Percentiles rank a stretch among this genome's conserved stretches.
These are phyloP conservation scores for Lucifuga dentata DNA, from an alignment of 2,113 vertebrate species.

Conservation along the genomic window DNA sequence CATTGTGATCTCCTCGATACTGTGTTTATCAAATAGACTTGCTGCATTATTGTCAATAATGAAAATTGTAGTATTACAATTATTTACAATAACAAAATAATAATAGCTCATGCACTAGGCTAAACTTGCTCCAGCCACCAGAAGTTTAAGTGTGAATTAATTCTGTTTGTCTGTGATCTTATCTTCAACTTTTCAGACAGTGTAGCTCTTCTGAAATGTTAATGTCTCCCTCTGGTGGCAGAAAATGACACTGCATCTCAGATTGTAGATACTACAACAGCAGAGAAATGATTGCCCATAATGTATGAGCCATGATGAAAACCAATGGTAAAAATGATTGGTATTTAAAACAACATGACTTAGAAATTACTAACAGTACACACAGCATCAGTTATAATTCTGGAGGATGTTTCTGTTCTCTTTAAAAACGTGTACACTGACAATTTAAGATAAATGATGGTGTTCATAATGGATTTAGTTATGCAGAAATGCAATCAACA, in stretches of 20 bases:
- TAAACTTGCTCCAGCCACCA: not conserved
- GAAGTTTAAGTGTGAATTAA: conserved; percentile 1
- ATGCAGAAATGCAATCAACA: conserved; percentile 37
- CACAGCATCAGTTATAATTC: conserved; percentile 21
- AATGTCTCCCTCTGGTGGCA: conserved; percentile 43
- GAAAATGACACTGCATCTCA: conserved; percentile 16
- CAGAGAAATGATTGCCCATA: conserved; percentile 7
- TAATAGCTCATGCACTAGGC: too few species aligned
- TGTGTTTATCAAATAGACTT: too few species aligned
- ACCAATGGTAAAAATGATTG: conserved; percentile 7
- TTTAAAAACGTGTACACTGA: conserved; percentile 28
- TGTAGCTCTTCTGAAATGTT: not conserved
- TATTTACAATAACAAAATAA: too few species aligned
- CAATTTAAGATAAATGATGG: conserved; percentile 50
- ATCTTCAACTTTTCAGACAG: not conserved
- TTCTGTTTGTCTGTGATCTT: not conserved
- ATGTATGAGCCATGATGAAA: conserved; percentile 9
- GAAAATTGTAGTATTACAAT: too few species aligned
- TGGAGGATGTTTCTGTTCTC: conserved; percentile 3
- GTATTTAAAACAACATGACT: too few species aligned
- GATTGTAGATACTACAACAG: not conserved
- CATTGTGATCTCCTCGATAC: too few species aligned
- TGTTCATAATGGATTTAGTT: conserved; percentile 29
- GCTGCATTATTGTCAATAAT: conserved; percentile 21
- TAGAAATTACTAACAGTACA: conserved; percentile 10